Base-by-base conservation (phyloP, 2,888 invertebrate genomes). In the Ceriagrion tenellum region DNA sequence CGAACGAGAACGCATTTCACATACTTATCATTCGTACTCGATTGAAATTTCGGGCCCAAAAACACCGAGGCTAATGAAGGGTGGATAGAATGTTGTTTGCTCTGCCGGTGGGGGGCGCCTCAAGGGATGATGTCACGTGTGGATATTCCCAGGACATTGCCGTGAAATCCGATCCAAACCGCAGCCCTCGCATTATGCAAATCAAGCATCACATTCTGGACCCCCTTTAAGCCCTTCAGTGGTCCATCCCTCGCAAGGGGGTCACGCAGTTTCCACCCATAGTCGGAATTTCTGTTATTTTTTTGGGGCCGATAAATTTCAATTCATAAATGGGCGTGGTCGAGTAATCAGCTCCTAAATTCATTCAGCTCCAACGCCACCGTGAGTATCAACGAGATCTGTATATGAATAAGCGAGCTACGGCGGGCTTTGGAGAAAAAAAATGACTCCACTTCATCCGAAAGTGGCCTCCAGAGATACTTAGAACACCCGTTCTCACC, bases 311-410 rank as follows among this genome's bases (percentile, higher is more conserved):
- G 30, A 81, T 81, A 30, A 35, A 81, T 81, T 81, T 81, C 81
- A 81, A 81, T 81, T 81, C 81, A 81, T 81, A 35, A 81, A 13
- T 13, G 59, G 59, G 59, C 59, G 20, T 59, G 59, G 59, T 20
- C 59, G 59, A 20, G 20, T 59, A 59, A 59, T 59, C 59, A 59
- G 59, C 59, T 59, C 16, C 59, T 59, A 59, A 59, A 59, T 59
- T 59, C 59, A 59, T 59, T 59, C 59, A 20, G 20, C 59, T 63
- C 93, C 93, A 47, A 26, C 56, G 30, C 56, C 16, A 69, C 69
- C 47, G 56, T 69, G n/a, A 26, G 89, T 93, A 93, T 93, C 69
- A 59, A 93, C 12, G 69, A 47, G 69, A 93, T 93, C 93, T 18
- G 47, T 47, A 69, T 47, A 93, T 93, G 74, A 93, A 93, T 93